Conservation (phyloP, 2,797 vertebrate genomes). For the Macropus fuliginosus region DNA sequence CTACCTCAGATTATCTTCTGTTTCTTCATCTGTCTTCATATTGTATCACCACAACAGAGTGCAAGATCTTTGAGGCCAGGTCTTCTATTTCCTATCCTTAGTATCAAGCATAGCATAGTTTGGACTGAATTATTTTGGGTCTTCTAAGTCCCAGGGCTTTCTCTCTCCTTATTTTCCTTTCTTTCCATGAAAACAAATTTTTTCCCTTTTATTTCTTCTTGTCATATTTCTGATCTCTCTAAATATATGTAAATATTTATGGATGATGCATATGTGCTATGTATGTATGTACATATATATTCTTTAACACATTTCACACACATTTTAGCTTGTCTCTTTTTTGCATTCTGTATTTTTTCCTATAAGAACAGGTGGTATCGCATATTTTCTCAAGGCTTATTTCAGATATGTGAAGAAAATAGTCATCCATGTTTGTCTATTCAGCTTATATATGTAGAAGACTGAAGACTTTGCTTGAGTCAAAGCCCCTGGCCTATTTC, state of each 20-base stretch:
- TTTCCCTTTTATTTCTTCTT: slow-evolving; percentile 31
- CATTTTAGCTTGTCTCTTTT: slow-evolving; percentile 6
- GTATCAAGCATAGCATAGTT: background rate
- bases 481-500: background rate
- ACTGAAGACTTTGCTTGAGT: background rate
- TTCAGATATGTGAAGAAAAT: background rate
- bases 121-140: slow-evolving; percentile 13
- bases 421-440: background rate
- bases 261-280: background rate
- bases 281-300: background rate
- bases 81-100: background rate
- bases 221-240: slow-evolving; percentile 39
- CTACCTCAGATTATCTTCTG: background rate
- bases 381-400: background rate
- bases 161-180: background rate
- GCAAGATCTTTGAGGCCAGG: background rate
- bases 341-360: slow-evolving; percentile 14
- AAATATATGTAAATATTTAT: slow-evolving; percentile 10
- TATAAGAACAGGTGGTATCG: background rate
- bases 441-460: background rate
- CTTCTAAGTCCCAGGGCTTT: background rate
- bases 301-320: slow-evolving; percentile 5
- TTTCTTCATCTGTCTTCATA: background rate
- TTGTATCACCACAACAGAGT: background rate
- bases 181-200: background rate